phyloP scores from a whole-genome alignment of 2,797 vertebrate species.

The Oreochromis mossambicus region DNA sequence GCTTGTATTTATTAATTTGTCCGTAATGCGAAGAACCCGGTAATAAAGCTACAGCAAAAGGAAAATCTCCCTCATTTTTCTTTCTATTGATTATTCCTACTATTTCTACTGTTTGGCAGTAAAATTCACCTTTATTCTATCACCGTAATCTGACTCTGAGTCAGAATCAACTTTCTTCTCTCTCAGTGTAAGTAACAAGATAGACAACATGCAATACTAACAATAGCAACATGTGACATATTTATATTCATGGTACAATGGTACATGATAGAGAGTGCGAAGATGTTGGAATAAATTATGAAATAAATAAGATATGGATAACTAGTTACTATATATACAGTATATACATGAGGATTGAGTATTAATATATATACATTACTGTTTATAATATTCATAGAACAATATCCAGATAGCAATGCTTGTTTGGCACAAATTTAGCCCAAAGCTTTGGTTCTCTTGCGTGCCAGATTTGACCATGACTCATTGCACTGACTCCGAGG shows the following conservation, averaged over 20 bases:
- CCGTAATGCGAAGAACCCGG: rapidly evolving
- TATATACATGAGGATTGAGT: background rate
- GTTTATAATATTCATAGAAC: background rate
- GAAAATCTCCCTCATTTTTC: background rate
- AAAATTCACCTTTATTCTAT: background rate
- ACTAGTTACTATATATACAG: background rate
- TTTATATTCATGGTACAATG: background rate
- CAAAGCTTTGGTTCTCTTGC: background rate
- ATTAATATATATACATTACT: background rate
- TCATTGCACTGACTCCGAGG: background rate
- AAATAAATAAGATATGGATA: background rate
- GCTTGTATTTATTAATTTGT: background rate
- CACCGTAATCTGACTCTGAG: background rate
- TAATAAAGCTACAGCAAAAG: background rate
- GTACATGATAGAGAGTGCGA: rapidly evolving
- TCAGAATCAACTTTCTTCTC: background rate
- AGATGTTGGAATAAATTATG: background rate
- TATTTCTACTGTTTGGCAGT: background rate
- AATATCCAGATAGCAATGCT: background rate
- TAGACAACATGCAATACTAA: background rate
- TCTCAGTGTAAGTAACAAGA: background rate
- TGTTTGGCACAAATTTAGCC: background rate
- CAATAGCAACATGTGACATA: rapidly evolving
- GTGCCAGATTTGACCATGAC: background rate
- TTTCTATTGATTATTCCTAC: background rate